These are phyloP conservation scores for Carettochelys insculpta DNA, from an alignment of 2,113 vertebrate species.

Conservation along the genomic window DNA sequence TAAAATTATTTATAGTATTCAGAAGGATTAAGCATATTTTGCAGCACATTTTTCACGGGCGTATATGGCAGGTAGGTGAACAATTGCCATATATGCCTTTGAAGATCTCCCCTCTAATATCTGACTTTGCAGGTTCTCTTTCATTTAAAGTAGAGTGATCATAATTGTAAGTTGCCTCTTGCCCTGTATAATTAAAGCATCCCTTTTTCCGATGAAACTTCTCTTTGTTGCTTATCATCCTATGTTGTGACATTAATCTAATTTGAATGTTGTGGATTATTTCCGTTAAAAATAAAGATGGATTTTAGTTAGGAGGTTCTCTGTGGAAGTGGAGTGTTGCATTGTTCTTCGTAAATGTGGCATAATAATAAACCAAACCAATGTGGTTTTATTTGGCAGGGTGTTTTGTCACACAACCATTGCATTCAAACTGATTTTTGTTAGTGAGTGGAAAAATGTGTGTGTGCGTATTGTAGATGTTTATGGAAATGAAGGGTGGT, in stretches of 20 bases:
- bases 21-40: not conserved
- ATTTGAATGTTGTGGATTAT: not conserved
- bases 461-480: constrained; percentile 5
- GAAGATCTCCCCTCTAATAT: not conserved
- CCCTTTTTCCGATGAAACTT: rapidly evolving
- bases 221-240: not conserved
- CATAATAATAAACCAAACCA: not conserved
- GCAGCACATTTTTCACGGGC: not conserved
- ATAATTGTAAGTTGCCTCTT: not conserved
- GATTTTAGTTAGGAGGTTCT: not conserved
- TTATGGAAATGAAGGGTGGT: constrained; percentile 2
- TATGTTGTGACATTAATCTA: not conserved
- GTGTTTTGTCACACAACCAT: not conserved
- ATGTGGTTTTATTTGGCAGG: not conserved
- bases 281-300: not conserved
- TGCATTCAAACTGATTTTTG: constrained; percentile 2
- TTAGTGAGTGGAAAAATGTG: constrained; percentile 16
- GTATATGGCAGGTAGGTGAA: not conserved
- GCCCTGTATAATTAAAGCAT: not conserved
- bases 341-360: not conserved
- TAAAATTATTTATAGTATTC: not conserved
- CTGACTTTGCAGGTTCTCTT: not conserved
- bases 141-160: not conserved
- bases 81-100: not conserved
- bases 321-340: rapidly evolving